Evolutionary conservation across 2,888 invertebrate genomes (phyloP).

Genomic region (Dioctria linearis): DNA sequence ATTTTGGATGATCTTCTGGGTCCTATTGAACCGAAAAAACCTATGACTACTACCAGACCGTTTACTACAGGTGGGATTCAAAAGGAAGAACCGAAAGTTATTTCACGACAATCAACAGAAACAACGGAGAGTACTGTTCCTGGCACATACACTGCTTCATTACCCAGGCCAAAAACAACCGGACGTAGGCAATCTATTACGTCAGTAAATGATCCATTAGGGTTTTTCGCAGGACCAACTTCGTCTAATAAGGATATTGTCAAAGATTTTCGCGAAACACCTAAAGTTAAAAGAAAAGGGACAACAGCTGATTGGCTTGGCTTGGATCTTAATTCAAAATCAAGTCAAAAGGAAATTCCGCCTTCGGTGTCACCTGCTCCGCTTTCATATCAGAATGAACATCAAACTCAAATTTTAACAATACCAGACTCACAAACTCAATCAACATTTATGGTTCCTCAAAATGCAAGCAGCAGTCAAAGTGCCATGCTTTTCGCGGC

Average conservation of each 20-base stretch:
- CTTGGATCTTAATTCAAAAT: constrained; percentile 59
- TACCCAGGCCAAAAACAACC: constrained; percentile 66
- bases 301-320: constrained; percentile 69
- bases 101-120: constrained; percentile 70
- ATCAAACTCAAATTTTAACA: neutral
- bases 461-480: constrained; percentile 19
- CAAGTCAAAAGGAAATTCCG: neutral
- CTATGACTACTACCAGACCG: constrained; percentile 60
- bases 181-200: constrained; percentile 66
- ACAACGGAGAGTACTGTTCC: constrained; percentile 65
- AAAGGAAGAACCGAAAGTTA: constrained; percentile 57
- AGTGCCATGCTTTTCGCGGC: constrained; percentile 64
- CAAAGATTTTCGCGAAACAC: constrained; percentile 62
- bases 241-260: constrained; percentile 54
- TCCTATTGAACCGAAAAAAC: constrained; percentile 62
- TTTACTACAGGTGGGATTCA: constrained; percentile 58
- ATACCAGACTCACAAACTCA: neutral
- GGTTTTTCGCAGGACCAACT: constrained; percentile 57
- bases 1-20: constrained; percentile 68
- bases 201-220: constrained; percentile 62
- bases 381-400: constrained; percentile 28
- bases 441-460: neutral
- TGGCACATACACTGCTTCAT: constrained; percentile 60
- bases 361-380: neutral
- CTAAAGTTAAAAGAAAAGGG: constrained; percentile 62